A percentile compares a stretch with the other conserved stretches of the same genome.
Evolutionary conservation across 2,888 invertebrate species (phyloP).

Genomic region (Drosophila quinaria): DNA sequence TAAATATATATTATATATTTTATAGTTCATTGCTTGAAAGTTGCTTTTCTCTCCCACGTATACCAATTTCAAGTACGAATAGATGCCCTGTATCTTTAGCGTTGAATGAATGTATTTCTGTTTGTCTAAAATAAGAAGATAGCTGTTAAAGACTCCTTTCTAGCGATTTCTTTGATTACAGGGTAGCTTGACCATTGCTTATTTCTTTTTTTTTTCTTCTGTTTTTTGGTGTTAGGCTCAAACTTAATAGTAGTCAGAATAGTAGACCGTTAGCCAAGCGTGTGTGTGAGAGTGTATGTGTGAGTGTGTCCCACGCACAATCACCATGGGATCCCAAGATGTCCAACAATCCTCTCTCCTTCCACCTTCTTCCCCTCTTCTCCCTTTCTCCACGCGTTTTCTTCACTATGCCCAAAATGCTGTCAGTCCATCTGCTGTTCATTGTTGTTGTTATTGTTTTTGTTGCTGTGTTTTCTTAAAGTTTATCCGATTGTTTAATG

Average conservation of each 20-base stretch:
- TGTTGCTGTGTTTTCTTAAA: constrained; percentile 57
- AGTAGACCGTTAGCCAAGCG: background rate
- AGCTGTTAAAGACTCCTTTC: background rate
- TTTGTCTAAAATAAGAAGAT: too few relatives aligned
- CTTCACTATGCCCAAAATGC: constrained; percentile 13
- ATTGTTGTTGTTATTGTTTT: constrained; percentile 21
- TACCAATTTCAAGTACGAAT: too few relatives aligned
- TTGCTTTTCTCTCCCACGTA: too few relatives aligned
- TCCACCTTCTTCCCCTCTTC: background rate
- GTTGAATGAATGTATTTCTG: background rate
- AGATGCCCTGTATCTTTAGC: background rate
- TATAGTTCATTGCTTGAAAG: too few relatives aligned
- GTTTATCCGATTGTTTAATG: constrained; percentile 75
- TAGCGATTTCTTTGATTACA: background rate
- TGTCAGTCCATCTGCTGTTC: constrained; percentile 54
- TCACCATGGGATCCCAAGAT: constrained; percentile 46
- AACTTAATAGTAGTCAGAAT: background rate
- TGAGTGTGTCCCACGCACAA: constrained; percentile 53
- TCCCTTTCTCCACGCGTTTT: background rate
- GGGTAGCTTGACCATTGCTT: constrained; percentile 40
- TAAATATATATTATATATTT: too few relatives aligned
- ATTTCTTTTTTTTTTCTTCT: background rate
- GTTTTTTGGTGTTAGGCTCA: background rate
- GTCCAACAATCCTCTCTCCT: background rate
- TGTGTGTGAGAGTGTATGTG: constrained; percentile 9